Percentiles rank a stretch among this genome's conserved stretches.
Evolutionary conservation across 37 sponge, comb jelly and placozoan genomes (phyloP).

Genomic region (Oopsacas minuta): DNA sequence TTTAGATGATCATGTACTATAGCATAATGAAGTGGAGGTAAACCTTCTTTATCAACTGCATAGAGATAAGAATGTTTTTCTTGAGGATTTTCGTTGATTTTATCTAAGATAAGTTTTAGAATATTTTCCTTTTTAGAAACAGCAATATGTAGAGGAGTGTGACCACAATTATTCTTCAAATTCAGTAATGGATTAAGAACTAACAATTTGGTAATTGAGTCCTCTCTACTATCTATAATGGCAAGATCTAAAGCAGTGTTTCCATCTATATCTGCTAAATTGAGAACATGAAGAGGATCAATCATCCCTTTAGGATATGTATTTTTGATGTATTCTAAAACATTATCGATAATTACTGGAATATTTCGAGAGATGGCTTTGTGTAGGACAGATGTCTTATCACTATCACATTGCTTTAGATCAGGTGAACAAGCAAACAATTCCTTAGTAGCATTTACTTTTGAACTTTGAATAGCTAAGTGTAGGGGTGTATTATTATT

Average conservation of each 20-base stretch:
- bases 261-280: background rate
- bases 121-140: background rate
- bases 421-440: background rate
- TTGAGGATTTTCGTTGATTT: background rate
- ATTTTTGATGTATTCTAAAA: background rate
- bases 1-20: background rate
- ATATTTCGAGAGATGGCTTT: background rate
- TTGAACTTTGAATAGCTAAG: background rate
- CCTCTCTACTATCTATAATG: background rate
- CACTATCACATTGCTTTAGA: background rate
- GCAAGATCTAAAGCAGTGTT: background rate
- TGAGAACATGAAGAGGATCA: background rate
- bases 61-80: background rate
- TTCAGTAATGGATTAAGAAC: background rate
- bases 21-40: conserved; percentile 2
- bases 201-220: background rate
- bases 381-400: background rate
- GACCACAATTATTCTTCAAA: background rate
- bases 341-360: background rate
- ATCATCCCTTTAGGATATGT: background rate
- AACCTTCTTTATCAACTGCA: background rate
- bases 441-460: background rate
- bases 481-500: background rate
- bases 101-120: background rate
- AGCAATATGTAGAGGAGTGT: background rate